These are phyloP conservation scores for Orius laevigatus DNA, from an alignment of 1,140 invertebrate species.

Conservation along the genomic window DNA sequence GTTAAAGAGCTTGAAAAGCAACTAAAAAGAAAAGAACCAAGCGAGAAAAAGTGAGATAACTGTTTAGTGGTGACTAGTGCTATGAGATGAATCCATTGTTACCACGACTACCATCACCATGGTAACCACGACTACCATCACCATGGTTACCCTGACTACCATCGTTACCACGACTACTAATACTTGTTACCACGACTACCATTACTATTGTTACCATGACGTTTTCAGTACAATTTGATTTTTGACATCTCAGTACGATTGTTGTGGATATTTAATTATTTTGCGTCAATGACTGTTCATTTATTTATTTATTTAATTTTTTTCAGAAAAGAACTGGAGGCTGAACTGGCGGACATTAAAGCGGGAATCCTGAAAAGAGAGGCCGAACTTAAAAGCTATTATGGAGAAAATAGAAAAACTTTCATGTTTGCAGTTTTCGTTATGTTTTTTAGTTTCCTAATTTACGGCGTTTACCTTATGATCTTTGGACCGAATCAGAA, in stretches of 20 bases:
- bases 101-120: too few species aligned
- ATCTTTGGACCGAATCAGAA: neutral
- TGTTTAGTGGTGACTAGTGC: too few species aligned
- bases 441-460: conserved; percentile 12
- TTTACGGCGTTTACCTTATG: conserved; percentile 12
- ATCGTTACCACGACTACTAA: too few species aligned
- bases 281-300: too few species aligned
- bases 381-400: conserved; percentile 5
- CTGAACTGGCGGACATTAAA: conserved; percentile 9
- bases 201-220: too few species aligned
- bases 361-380: conserved; percentile 2
- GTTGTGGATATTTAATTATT: too few species aligned
- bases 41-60: neutral
- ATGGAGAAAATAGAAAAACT: conserved; percentile 9
- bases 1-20: neutral
- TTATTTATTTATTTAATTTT: conserved; percentile 4
- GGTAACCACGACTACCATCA: too few species aligned
- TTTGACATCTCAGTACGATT: too few species aligned
- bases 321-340: conserved; percentile 7
- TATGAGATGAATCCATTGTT: too few species aligned
- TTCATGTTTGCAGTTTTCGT: conserved; percentile 10
- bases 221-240: too few species aligned
- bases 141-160: too few species aligned
- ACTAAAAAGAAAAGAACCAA: neutral
- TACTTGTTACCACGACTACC: too few species aligned